Evolutionary conservation across 2,888 invertebrate genomes (phyloP), one percentile per base, ranked within the genome.

Genomic region (Rhogogaster chlorosoma): DNA sequence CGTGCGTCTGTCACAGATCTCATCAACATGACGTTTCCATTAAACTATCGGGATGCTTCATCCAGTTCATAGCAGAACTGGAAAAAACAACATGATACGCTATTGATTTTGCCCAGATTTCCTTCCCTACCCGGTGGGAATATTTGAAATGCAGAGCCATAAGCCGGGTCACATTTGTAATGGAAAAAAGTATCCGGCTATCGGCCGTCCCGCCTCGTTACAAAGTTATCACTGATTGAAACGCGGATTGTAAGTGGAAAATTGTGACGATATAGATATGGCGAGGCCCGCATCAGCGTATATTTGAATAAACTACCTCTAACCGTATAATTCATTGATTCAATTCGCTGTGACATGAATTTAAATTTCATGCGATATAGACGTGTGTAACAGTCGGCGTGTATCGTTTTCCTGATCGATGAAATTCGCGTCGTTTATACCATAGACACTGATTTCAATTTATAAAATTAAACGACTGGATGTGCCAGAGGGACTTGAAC

Each of bases 191-290:
- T 36, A 70, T 36, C 70, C 70, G 70, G n/a, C 22, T 73, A n/a
- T 22, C 42, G 45, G 45, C 45, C 6, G 12, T n/a, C 2, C 71
- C n/a, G 18, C 42, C 71, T 73, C 26, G 71, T 73, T 32, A 29
- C 71, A 73, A 73, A 42, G 42, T 42, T 10, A 42, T 73, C 71
- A 26, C 71, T 73, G 71, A 42, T 42, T 73, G 42, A 73, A 73
- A 42, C 42, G 71, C 71, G 71, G 38, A 73, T 73, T 22, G 38
- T 73, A 73, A 73, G n/a, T 73, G 71, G 10, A 42, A 73, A 73
- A 38, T 26, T 29, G 71, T 73, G n/a, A 22, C 38, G 12, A 42
- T 42, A 42, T 9, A 36, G 29, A n/a, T 42, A 42, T 22, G 71
- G 42, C 10, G 42, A n/a, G n/a, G 10, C 42, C 10, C 6, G 32